Evolutionary conservation across 2,113 vertebrate species (phyloP).

Genomic region (Periophthalmodon schlosseri): DNA sequence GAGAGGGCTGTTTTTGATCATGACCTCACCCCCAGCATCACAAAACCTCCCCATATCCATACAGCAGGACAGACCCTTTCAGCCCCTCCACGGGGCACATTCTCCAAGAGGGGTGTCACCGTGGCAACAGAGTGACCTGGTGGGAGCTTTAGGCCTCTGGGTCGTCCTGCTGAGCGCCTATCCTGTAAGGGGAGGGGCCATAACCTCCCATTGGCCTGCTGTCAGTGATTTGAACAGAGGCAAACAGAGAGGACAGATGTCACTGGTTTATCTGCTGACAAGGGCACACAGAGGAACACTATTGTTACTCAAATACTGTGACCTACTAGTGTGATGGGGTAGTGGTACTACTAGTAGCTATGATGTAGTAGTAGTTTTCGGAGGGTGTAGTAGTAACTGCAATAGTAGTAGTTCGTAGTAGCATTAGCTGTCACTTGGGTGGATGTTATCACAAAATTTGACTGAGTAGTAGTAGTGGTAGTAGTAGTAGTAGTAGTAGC

Average conservation of each 20-base stretch:
- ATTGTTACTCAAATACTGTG: background rate
- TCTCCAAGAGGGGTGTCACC: slow-evolving; percentile 60
- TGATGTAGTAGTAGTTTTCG: background rate
- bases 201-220: slow-evolving; percentile 52
- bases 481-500: background rate
- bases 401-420: background rate
- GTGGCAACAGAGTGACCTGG: slow-evolving; percentile 58
- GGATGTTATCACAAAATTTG: background rate
- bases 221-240: slow-evolving; percentile 48
- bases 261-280: slow-evolving; percentile 16
- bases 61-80: slow-evolving; percentile 60
- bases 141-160: slow-evolving; percentile 50
- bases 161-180: slow-evolving; percentile 49
- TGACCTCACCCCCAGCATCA: slow-evolving; percentile 52
- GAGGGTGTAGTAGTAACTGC: too few relatives aligned
- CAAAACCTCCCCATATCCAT: slow-evolving; percentile 47
- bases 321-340: background rate
- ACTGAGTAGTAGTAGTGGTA: background rate
- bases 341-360: background rate
- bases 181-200: slow-evolving; percentile 57
- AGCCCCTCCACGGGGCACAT: slow-evolving; percentile 62
- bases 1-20: slow-evolving; percentile 47
- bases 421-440: background rate
- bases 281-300: background rate
- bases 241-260: slow-evolving; percentile 62